A percentile compares a stretch with the other conserved stretches of the same genome.
These are phyloP conservation scores for Drosophila nigrodunni DNA, from an alignment of 1,140 invertebrate species.

Conservation along the genomic window DNA sequence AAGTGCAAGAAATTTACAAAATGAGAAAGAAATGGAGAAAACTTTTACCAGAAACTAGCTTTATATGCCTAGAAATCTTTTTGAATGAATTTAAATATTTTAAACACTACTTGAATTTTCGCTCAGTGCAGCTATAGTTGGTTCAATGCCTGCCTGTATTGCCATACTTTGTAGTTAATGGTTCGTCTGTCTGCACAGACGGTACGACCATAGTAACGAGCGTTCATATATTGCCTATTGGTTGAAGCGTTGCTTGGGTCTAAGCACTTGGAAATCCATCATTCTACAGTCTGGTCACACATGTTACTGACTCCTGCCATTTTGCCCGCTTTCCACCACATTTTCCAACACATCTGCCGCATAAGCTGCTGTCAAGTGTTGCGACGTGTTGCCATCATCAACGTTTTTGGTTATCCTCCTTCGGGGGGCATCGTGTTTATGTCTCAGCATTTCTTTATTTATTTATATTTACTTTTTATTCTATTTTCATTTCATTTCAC, in stretches of 20 bases:
- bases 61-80: too few relatives aligned
- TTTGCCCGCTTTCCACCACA: background rate
- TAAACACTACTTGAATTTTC: background rate
- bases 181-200: background rate
- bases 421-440: slow-evolving; percentile 25
- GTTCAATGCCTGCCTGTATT: slow-evolving; percentile 18
- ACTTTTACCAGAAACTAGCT: too few relatives aligned
- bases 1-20: background rate
- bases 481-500: too few relatives aligned
- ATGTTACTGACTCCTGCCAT: background rate
- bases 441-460: slow-evolving; percentile 14
- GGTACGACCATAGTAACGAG: background rate
- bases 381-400: slow-evolving; percentile 1
- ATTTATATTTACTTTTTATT: too few relatives aligned
- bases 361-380: slow-evolving; percentile 30
- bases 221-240: slow-evolving; percentile 8
- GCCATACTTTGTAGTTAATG: slow-evolving; percentile 34
- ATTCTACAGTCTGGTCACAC: slow-evolving; percentile 25
- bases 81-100: too few relatives aligned
- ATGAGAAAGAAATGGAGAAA: too few relatives aligned
- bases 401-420: background rate
- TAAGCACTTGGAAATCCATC: slow-evolving; percentile 40
- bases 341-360: slow-evolving; percentile 1
- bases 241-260: slow-evolving; percentile 20
- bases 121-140: slow-evolving; percentile 14